A percentile compares a stretch with the other conserved stretches of the same genome.
Conservation (phyloP, 2,888 invertebrate species). For the Papilio demoleus region DNA sequence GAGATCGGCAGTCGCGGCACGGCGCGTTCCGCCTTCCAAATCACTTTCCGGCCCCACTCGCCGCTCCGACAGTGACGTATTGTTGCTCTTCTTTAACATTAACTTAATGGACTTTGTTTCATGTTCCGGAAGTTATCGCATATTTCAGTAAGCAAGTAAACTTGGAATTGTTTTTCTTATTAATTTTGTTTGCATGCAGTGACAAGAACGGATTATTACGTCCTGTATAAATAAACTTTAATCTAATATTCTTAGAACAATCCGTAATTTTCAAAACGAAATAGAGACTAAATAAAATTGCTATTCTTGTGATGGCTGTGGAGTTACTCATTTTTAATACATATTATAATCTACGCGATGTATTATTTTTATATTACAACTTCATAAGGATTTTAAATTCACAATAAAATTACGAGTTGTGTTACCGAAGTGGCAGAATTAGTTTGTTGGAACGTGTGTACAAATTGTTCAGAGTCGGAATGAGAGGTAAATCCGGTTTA, state of each 20-base stretch:
- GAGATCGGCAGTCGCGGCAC: constrained; percentile 70
- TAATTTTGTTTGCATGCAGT: constrained; percentile 9
- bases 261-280: neutral
- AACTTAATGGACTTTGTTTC: constrained; percentile 80
- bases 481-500: constrained; percentile 77
- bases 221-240: neutral
- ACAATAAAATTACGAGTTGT: constrained; percentile 10
- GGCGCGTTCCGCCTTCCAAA: constrained; percentile 77
- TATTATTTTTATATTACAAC: no score
- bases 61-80: constrained; percentile 78
- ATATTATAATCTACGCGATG: no score
- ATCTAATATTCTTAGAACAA: neutral
- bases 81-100: constrained; percentile 80
- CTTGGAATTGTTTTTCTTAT: constrained; percentile 44
- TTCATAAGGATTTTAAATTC: neutral
- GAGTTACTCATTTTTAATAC: no score
- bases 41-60: constrained; percentile 76
- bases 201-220: neutral
- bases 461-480: constrained; percentile 71
- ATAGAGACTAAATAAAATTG: neutral
- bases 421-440: constrained; percentile 19
- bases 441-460: constrained; percentile 67
- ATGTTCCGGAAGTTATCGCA: constrained; percentile 73
- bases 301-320: no score
- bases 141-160: constrained; percentile 58